A percentile compares a stretch with the other conserved stretches of the same genome.
Evolutionary conservation across 2,797 vertebrate species (phyloP).

Genomic region (Numenius phaeopus): DNA sequence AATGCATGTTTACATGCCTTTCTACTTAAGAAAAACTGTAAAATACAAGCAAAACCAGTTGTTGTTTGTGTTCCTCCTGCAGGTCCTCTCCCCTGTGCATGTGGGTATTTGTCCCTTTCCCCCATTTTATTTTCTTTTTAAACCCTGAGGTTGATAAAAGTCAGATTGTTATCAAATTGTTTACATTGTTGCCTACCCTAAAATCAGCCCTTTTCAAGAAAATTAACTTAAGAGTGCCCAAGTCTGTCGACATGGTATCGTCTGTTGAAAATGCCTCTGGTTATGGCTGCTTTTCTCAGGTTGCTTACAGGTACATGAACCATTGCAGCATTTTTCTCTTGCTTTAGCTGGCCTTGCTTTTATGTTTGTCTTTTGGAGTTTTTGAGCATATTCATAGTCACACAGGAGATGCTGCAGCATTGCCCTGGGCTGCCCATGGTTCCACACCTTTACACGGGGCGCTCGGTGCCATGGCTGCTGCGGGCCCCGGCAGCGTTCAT

Average conservation of each 20-base stretch:
- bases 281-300: background rate
- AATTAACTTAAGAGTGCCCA: background rate
- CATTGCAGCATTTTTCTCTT: background rate
- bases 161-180: background rate
- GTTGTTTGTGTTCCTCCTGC: slow-evolving; percentile 13
- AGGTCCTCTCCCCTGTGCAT: background rate
- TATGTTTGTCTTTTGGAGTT: background rate
- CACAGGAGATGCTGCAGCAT: background rate
- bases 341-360: background rate
- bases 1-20: background rate
- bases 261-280: background rate
- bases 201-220: background rate
- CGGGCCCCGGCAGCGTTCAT: accelerated
- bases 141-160: slow-evolving; percentile 25
- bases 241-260: background rate
- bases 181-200: background rate
- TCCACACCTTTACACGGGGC: accelerated
- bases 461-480: accelerated
- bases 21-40: slow-evolving; percentile 8
- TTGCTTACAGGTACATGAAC: background rate
- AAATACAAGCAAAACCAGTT: slow-evolving; percentile 13
- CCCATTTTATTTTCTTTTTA: slow-evolving; percentile 12
- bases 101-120: background rate
- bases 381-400: background rate
- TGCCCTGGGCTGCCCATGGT: background rate